Conservation (phyloP, 2,888 invertebrate genomes). For the Ichneumon xanthorius region DNA sequence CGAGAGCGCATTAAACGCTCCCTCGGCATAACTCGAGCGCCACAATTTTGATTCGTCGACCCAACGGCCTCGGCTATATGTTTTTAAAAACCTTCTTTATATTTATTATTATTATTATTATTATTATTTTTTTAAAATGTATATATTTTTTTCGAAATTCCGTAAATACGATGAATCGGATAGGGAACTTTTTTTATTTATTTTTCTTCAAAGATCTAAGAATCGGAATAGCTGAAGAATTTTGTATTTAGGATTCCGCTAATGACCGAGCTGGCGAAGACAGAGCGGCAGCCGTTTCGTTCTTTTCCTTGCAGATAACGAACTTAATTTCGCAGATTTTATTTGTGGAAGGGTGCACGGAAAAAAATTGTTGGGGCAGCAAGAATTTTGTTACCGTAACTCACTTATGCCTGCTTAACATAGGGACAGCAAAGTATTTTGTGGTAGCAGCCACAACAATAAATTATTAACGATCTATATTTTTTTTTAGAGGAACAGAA, state of each 20-base stretch:
- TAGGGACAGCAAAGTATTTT: too few species aligned
- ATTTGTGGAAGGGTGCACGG: too few species aligned
- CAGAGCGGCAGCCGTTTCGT: neutral
- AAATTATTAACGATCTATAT: too few species aligned
- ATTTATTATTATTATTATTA: neutral
- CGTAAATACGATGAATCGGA: neutral
- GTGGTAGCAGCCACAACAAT: too few species aligned
- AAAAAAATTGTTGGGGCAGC: too few species aligned
- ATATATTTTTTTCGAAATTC: neutral
- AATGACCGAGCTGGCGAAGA: slow-evolving; percentile 9
- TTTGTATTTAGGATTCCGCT: slow-evolving; percentile 10
- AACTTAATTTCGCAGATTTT: slow-evolving; percentile 35
- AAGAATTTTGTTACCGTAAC: too few species aligned
- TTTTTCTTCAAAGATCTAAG: neutral
- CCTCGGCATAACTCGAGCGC: slow-evolving; percentile 40
- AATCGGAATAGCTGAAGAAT: neutral
- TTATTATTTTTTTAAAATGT: too few species aligned
- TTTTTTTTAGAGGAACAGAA: too few species aligned
- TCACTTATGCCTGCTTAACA: too few species aligned
- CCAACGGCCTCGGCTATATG: slow-evolving; percentile 3
- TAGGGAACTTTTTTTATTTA: neutral
- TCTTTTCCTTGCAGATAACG: slow-evolving; percentile 28
- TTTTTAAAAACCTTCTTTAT: neutral
- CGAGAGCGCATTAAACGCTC: slow-evolving; percentile 52
- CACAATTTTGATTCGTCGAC: slow-evolving; percentile 48